phyloP scores from a whole-genome alignment of 2,888 invertebrate species.

The Endotricha flammealis region DNA sequence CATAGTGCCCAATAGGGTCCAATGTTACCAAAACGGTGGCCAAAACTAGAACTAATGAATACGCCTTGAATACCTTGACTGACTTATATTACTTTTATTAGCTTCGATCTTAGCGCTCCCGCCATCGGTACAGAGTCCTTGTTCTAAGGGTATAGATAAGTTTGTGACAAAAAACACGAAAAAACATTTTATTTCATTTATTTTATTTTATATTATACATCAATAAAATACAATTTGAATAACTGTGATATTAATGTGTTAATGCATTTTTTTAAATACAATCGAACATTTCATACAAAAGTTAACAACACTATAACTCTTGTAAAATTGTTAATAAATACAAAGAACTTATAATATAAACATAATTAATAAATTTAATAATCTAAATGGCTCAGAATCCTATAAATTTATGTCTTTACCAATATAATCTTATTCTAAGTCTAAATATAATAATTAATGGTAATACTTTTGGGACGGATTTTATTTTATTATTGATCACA shows the following conservation, averaged over 20 bases:
- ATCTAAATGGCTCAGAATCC: constrained; percentile 21
- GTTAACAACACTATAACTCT: constrained; percentile 16
- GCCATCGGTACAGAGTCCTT: too few relatives aligned
- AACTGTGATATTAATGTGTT: constrained; percentile 49
- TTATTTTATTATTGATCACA: constrained; percentile 13
- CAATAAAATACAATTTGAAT: constrained; percentile 66
- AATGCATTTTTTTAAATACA: constrained; percentile 18
- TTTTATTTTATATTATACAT: constrained; percentile 50
- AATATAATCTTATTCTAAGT: constrained; percentile 16
- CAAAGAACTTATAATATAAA: constrained; percentile 16
- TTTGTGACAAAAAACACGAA: constrained; percentile 16
- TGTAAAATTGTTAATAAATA: constrained; percentile 24
- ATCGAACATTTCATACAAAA: constrained; percentile 16
- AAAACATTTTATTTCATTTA: constrained; percentile 29
- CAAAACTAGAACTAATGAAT: too few relatives aligned
- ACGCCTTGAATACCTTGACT: too few relatives aligned
- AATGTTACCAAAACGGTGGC: too few relatives aligned
- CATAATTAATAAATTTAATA: constrained; percentile 5
- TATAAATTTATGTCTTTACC: constrained; percentile 15
- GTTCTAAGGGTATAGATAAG: too few relatives aligned
- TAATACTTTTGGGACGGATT: constrained; percentile 70
- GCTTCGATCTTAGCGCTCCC: too few relatives aligned
- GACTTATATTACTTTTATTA: too few relatives aligned
- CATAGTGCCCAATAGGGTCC: too few relatives aligned
- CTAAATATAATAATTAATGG: constrained; percentile 29